Evolutionary conservation across 2,113 vertebrate genomes (phyloP), one percentile per base, ranked within the genome.

Genomic region (Hemicordylus capensis): DNA sequence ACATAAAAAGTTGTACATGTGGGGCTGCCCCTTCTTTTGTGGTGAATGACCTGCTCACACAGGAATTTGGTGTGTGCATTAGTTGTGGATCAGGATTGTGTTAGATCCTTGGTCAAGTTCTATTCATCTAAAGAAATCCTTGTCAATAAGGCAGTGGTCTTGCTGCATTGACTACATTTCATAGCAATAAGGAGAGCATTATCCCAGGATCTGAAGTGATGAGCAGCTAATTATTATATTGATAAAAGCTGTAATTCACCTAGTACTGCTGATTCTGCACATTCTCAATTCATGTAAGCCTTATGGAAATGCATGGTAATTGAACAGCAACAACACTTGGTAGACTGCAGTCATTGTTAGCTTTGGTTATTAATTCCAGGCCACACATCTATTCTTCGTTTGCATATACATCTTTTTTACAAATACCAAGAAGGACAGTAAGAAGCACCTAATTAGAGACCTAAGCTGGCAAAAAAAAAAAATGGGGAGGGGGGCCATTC

Each of bases 301-400:
- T 22, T 77, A 44, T 24, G 17, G 69, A 61, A 73, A 82, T 85
- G 39, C 76, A 3, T 46, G 17, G 37, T 69, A 89, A 15, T 4
- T 44, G 12, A 42, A 4, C 51, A 77, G 48, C 31, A 51, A 34
- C 46, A 51, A 10, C 69, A 1, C 42, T 80, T 46, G 42, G 48
- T 34, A 46, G 4, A 64, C 24, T 22, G 20, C 10, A 48, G 42
- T 89, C 79, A 14, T 51, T 59, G 63, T 63, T 42, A 37, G 14
- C 22, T 75, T 86, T 77, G 72, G 34, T 64, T 48, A 76, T 63
- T 34, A 66, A 69, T 75, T 64, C 22, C n/a, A 72, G 66, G 42
- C 17, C 67, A 72, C 42, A 31, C 24, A 48, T 64, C 42, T 79
- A 76, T 8, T 59, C 58, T 48, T 28, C 44, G 26, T 4, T 76